Conservation (phyloP, 2,888 invertebrate genomes). For the Drosophila koepferae region DNA sequence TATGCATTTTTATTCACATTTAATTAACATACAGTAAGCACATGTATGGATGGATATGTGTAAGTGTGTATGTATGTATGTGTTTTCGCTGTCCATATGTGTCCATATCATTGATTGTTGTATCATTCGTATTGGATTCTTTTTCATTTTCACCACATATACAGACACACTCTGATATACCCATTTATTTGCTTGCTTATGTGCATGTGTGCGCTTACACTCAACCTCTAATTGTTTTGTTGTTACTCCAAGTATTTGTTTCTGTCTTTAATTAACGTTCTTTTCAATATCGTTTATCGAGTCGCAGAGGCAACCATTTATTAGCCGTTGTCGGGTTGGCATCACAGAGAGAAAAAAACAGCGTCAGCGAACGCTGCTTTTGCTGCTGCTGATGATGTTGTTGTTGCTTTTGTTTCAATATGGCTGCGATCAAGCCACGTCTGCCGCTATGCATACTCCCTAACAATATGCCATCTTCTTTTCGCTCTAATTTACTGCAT, state of each 20-base stretch:
- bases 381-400: constrained; percentile 7
- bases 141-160: constrained; percentile 9
- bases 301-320: constrained; percentile 33
- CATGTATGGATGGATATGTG: constrained; percentile 11
- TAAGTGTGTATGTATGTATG: constrained; percentile 11
- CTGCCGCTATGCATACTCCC: constrained; percentile 23
- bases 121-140: constrained; percentile 25
- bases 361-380: constrained; percentile 56
- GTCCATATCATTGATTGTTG: constrained; percentile 21
- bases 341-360: constrained; percentile 45
- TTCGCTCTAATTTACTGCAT: constrained; percentile 10
- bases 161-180: background rate
- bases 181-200: constrained; percentile 9
- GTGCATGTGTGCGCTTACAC: constrained; percentile 8
- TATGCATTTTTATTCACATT: constrained; percentile 61
- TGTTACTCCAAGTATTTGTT: constrained; percentile 53
- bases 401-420: constrained; percentile 49
- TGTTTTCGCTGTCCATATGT: background rate
- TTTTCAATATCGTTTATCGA: constrained; percentile 64
- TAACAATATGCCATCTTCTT: constrained; percentile 12
- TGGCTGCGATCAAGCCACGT: constrained; percentile 73
- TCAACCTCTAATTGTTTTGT: constrained; percentile 67
- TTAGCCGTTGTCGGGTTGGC: constrained; percentile 57
- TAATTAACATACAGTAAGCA: constrained; percentile 32
- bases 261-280: constrained; percentile 70